These are phyloP conservation scores for Aphelinus certus DNA, from an alignment of 1,140 invertebrate genomes.

Conservation along the genomic window DNA sequence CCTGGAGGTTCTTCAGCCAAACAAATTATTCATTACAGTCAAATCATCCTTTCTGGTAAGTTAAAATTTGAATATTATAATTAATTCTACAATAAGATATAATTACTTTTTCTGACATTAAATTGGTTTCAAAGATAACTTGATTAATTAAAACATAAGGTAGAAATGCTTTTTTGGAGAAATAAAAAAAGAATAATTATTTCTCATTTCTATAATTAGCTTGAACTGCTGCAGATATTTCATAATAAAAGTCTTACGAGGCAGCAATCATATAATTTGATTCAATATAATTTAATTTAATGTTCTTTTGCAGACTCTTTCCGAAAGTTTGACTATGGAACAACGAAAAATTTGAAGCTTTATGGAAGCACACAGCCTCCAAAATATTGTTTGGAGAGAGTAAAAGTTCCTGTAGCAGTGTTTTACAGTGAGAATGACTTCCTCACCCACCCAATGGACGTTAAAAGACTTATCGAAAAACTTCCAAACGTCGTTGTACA, in stretches of 20 bases:
- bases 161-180: neutral
- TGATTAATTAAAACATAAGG: neutral
- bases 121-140: constrained; percentile 6
- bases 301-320: constrained; percentile 57
- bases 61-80: constrained; percentile 6
- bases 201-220: constrained; percentile 45
- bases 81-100: neutral
- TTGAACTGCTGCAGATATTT: too few species aligned
- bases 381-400: constrained; percentile 64
- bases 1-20: constrained; percentile 78
- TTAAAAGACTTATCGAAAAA: constrained; percentile 67
- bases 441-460: constrained; percentile 70
- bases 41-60: constrained; percentile 63
- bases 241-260: too few species aligned
- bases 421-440: constrained; percentile 80
- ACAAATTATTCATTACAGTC: constrained; percentile 73
- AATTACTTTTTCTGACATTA: too few species aligned
- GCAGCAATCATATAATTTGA: too few species aligned
- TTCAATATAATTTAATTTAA: constrained; percentile 47
- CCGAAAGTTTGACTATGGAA: constrained; percentile 68
- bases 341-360: constrained; percentile 59
- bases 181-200: constrained; percentile 19
- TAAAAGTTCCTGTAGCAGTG: constrained; percentile 70
- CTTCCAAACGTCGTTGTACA: constrained; percentile 64
- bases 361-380: constrained; percentile 66